Conservation (phyloP, 2,113 vertebrate species). For the Thermophis baileyi region DNA sequence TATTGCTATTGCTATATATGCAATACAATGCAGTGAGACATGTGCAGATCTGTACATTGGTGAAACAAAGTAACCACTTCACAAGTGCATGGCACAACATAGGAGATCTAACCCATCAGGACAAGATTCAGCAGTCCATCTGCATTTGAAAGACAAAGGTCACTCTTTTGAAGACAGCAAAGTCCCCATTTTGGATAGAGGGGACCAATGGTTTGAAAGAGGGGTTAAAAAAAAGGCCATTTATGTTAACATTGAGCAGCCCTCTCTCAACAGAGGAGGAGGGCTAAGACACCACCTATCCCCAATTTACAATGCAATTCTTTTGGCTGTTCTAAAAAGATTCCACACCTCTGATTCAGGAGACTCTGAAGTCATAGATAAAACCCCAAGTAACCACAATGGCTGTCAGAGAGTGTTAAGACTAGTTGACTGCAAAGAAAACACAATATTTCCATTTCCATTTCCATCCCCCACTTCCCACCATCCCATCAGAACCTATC, state of each 20-base stretch:
- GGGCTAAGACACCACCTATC: background rate
- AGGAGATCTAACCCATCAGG: background rate
- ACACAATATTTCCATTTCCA: background rate
- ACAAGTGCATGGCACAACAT: background rate
- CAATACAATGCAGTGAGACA: background rate
- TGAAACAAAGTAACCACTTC: background rate
- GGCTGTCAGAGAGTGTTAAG: background rate
- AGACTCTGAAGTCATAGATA: background rate
- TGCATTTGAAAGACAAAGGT: background rate
- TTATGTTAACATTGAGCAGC: background rate
- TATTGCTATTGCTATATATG: too few relatives aligned
- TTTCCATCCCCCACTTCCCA: background rate
- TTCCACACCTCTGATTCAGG: background rate
- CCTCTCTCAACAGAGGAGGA: background rate
- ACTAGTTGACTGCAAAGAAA: background rate
- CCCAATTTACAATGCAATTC: background rate
- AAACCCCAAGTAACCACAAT: background rate
- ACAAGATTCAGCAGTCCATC: too few relatives aligned
- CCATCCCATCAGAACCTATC: too few relatives aligned
- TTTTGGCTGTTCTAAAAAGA: background rate
- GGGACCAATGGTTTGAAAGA: background rate
- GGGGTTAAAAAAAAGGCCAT: background rate
- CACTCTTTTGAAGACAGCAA: background rate
- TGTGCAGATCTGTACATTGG: background rate
- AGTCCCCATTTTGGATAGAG: background rate